Evolutionary conservation across 1,140 invertebrate genomes (phyloP).

Genomic region (Ips typographus): DNA sequence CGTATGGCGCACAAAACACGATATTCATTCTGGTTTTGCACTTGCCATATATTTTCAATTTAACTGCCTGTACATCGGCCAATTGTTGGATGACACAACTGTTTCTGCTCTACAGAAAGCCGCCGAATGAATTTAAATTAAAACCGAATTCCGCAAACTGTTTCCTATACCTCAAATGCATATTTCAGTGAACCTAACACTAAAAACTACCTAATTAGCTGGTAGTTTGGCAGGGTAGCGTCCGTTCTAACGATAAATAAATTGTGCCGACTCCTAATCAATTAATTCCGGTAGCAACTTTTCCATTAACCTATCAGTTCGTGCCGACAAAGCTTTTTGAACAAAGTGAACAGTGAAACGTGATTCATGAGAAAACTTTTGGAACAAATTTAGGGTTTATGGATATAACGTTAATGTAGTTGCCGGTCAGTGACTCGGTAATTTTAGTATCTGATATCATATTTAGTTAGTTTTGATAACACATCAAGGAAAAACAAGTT

Average conservation of each 20-base stretch:
- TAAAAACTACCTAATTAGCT: too few species aligned
- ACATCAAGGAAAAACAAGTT: too few species aligned
- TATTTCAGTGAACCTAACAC: too few species aligned
- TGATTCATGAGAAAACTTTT: neutral
- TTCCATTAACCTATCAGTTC: neutral
- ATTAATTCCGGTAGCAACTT: neutral
- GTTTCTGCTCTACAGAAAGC: neutral
- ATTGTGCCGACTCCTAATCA: neutral
- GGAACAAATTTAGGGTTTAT: neutral
- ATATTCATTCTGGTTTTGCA: neutral
- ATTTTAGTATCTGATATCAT: too few species aligned
- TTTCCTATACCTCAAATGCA: too few species aligned
- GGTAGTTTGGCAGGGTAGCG: too few species aligned
- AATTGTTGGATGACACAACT: neutral
- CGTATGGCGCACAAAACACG: too few species aligned
- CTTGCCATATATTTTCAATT: neutral
- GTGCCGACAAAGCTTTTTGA: neutral
- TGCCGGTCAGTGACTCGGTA: too few species aligned
- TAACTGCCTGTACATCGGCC: neutral
- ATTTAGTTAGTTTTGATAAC: too few species aligned
- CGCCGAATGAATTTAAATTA: neutral
- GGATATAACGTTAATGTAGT: neutral
- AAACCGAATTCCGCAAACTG: neutral
- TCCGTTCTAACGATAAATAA: too few species aligned
- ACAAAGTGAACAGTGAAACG: neutral